Conservation (phyloP, 2,888 invertebrate genomes). For the Deilephila porcellus region DNA sequence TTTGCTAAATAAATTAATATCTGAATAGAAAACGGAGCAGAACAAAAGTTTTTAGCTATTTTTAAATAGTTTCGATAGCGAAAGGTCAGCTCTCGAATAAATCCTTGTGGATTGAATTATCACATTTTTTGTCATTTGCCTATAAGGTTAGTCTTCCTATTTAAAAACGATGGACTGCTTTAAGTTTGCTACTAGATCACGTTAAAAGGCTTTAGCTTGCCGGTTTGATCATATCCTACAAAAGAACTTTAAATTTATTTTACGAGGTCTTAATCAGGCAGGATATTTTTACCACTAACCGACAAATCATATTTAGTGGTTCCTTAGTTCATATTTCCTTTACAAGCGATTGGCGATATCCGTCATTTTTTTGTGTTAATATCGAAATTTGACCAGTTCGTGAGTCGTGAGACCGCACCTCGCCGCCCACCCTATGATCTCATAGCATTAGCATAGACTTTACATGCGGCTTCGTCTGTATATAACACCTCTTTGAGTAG, state of each 20-base stretch:
- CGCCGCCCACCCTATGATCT: conserved; percentile 11
- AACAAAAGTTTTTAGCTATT: no score
- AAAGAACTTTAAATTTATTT: neutral
- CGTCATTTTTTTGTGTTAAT: conserved; percentile 11
- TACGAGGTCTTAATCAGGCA: neutral
- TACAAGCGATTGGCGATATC: neutral
- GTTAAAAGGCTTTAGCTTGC: no score
- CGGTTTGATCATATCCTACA: no score
- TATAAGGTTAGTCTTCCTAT: no score
- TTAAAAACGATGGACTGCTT: no score
- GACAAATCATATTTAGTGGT: neutral
- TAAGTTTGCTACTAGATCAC: no score
- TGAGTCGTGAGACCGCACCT: conserved; percentile 26
- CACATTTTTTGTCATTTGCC: no score
- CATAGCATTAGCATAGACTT: conserved; percentile 8
- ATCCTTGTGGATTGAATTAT: no score
- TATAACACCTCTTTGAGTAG: neutral
- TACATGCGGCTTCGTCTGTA: neutral
- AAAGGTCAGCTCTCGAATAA: no score
- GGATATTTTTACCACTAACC: neutral
- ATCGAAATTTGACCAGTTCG: conserved; percentile 22
- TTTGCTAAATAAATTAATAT: no score
- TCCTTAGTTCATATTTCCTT: neutral
- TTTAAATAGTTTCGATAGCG: no score
- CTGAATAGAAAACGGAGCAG: no score